phyloP scores from a whole-genome alignment of 92 coral and sea anemone genomes.

The Actinostola sp. region DNA sequence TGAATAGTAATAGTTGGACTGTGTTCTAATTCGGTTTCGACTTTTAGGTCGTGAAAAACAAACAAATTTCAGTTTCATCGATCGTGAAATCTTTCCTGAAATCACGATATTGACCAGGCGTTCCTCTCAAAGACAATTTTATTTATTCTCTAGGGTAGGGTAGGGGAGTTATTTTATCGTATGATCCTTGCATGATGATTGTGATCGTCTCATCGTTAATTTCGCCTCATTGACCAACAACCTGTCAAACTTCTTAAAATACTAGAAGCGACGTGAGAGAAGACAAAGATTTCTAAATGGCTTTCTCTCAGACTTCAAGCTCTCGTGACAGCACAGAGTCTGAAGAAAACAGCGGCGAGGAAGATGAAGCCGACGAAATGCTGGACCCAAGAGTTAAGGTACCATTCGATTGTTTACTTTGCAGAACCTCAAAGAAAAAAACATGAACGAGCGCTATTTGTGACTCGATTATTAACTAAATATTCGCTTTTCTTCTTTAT shows the following conservation, averaged over 20 bases:
- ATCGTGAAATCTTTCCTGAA: neutral
- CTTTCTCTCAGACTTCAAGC: constrained; percentile 12
- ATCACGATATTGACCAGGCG: constrained; percentile 6
- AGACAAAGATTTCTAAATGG: constrained; percentile 1
- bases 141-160: constrained; percentile 10
- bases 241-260: neutral
- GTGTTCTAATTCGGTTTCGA: neutral
- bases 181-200: constrained; percentile 1
- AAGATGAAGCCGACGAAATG: constrained; percentile 73
- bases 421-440: neutral
- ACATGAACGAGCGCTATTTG: neutral
- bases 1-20: neutral
- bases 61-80: neutral
- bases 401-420: constrained; percentile 5
- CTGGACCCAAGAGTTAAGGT: constrained; percentile 97
- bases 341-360: constrained; percentile 61
- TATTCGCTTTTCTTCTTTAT: neutral
- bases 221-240: neutral
- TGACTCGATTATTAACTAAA: constrained; percentile 2
- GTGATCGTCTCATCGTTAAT: neutral
- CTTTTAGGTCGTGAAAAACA: neutral
- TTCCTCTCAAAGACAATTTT: constrained; percentile 1
- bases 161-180: neutral
- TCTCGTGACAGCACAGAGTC: neutral
- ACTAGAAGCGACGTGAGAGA: neutral